Evolutionary conservation across 2,888 invertebrate species (phyloP), one percentile per base, ranked within the genome.

Genomic region (Brachyopa scutellaris): DNA sequence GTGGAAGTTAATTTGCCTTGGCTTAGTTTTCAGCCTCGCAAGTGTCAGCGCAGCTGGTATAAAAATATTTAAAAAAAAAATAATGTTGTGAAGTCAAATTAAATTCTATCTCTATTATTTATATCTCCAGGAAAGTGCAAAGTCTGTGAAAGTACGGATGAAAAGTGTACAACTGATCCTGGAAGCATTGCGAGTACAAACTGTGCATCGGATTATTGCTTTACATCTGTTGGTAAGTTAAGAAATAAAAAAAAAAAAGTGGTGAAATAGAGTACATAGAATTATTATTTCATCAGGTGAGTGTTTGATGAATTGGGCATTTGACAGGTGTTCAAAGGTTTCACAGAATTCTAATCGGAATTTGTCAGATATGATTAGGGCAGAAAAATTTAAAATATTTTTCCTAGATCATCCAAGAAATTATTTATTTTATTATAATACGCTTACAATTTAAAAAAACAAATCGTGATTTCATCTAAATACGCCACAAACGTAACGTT

Each of bases 161-260:
- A 38, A 0, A 57, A 62, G 0, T 79, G 79, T 23, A 9, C 31
- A 2, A 38, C 2, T 2, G 15, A 59, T 0, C 51, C 67, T 2
- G 3, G 0, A 6, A n/a, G 21, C 4, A 1, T 55, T 0, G 5
- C 0, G 9, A 0, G 7, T 2, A 8, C 2, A 1, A 1, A 5
- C 0, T 79, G 79, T 36, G 0, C 11, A 0, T n/a, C 45, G 0
- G 2, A 11, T 1, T 2, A 26, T 0, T 80, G 80, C 26, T 80
- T 31, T 13, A 59, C 45, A 17, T 57, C 21, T 15, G 9, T 76
- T 51, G 80, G 80, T 80, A 70, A 80, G 80, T 64, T 1, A 45
- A 9, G 1, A 6, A 31, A 11, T n/a, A n/a, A n/a, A n/a, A n/a
- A n/a, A n/a, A n/a, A n/a, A n/a, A n/a, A n/a, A n/a, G n/a, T n/a